Evolutionary conservation across 2,888 invertebrate genomes (phyloP), one percentile per base, ranked within the genome.

Genomic region (Rambutsinella grinnellia): DNA sequence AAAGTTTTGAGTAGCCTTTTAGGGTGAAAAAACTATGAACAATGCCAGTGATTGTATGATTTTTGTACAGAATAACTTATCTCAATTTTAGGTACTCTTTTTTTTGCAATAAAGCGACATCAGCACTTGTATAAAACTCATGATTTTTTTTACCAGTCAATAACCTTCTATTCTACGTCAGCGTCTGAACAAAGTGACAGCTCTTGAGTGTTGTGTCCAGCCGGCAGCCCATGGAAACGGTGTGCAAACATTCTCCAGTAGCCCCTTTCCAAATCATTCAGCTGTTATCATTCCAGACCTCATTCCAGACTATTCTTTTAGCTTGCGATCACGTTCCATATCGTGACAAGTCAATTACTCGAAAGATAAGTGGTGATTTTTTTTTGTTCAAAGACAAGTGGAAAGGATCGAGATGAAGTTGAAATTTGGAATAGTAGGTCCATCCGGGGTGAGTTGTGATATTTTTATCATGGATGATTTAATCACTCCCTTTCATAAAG

Each of bases 351-450:
- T 36, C 6, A 36, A 8, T 36, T 13, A 13, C 36, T 13, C 5
- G 36, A 36, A 5, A 36, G 36, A 8, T 36, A 36, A 36, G 36
- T 36, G 36, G 36, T 8, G 5, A 36, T 36, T 36, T 36, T 36
- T 36, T 36, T 36, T 36, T 36, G 6, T 36, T 36, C 13, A n/a
- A n/a, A n/a, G n/a, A n/a, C n/a, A n/a, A n/a, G n/a, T n/a, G n/a
- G n/a, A n/a, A n/a, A n/a, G 13, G 24, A 21, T 56, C 5, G 24
- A 46, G 21, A 83, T 83, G 83, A 82, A 81, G 69, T 78, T 83
- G 6, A 82, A 84, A 46, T 60, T 84, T 54, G 82, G 75, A 1
- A 68, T 84, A 8, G 79, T 78, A 47, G 83, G 83, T 15, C 78
- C 82, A 17, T 67, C 76, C 13, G 82, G 80, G 75, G 80, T 82